Base-by-base conservation (phyloP, 2,888 invertebrate species). In the Timema cristinae region DNA sequence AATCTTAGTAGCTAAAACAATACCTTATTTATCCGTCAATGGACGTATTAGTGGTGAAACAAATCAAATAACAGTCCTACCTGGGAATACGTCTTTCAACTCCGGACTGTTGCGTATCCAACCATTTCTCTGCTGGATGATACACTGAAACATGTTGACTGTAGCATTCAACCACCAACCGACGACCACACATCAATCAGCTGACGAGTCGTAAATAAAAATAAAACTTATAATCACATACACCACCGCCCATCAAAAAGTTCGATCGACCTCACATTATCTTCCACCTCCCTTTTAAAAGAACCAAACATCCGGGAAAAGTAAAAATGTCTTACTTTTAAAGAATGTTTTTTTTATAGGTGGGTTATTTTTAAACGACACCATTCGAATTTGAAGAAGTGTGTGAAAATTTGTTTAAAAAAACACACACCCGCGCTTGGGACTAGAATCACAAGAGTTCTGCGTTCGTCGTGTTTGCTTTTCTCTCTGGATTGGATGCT, bases 81-180 rank as follows among this genome's bases (percentile, higher is more conserved):
- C 91, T 88, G 91, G 90, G 83, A 89, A 90, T 50, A 90, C 89
- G 81, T 89, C 89, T 81, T 88, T 87, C 81, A 88, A 87, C 82
- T 91, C 90, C 76, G 90, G 89, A 80, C 87, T 88, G 79, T 88
- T 88, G 82, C 88, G 87, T 80, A 88, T 88, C 91, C 91, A 91
- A 81, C 90, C 91, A 81, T 89, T 89, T 80, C 88, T 88, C 84
- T 91, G 91, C 84, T 91, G 91, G 81, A 91, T 91, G 79, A 92
- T 91, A 83, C 92, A 92, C 86, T 92, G 92, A 84, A 92, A 92
- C 92, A 92, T 92, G 80, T 63, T 66, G 50, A 59, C 66, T 10
- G 51, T 66, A 61, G 50, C 48, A 61, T 16, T 52, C 9, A 49
- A 50, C 50, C 66, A 61, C 32, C 32, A 32, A 32, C 32, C 32